Evolutionary conservation across 2,888 invertebrate species (phyloP), one percentile per base, ranked within the genome.

Genomic region (Choreutis nemorana): DNA sequence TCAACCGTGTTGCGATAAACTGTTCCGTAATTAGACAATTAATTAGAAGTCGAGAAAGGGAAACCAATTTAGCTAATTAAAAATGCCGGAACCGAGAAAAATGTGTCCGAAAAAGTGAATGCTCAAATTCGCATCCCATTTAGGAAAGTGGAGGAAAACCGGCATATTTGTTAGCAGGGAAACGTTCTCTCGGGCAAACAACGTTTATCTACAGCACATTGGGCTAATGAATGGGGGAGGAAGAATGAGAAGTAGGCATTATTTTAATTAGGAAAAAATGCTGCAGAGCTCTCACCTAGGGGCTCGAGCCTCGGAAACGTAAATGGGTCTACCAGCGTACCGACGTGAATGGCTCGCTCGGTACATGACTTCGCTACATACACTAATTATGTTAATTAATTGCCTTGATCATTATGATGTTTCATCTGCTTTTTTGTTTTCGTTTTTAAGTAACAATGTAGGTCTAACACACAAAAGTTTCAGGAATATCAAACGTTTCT

Each of bases 241-340:
- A 65, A 67, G 62, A 64, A 63, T 57, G 63, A 61, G 63, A 65
- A 61, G 59, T 56, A 67, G 37, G 36, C 71, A 75, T 75, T 75
- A 73, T 73, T 73, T 72, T 75, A 75, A 75, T 77, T 73, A 73
- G 72, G 70, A 70, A 72, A 73, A 71, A 68, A 61, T 51, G 49
- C 49, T 48, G 46, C 55, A 48, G 47, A 37, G 39, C 50, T 45
- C 49, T 47, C 54, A 51, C 55, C 55, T 54, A 51, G 55, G 54
- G 52, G 41, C 42, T 40, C 32, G 26, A n/a, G n/a, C n/a, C n/a
- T n/a, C n/a, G n/a, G n/a, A n/a, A n/a, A n/a, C n/a, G n/a, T n/a
- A n/a, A n/a, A n/a, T n/a, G n/a, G n/a, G n/a, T n/a, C n/a, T n/a
- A n/a, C n/a, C n/a, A n/a, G n/a, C n/a, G n/a, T n/a, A n/a, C n/a